phyloP scores from a whole-genome alignment of 2,888 invertebrate species.

The Tinea pellionella region DNA sequence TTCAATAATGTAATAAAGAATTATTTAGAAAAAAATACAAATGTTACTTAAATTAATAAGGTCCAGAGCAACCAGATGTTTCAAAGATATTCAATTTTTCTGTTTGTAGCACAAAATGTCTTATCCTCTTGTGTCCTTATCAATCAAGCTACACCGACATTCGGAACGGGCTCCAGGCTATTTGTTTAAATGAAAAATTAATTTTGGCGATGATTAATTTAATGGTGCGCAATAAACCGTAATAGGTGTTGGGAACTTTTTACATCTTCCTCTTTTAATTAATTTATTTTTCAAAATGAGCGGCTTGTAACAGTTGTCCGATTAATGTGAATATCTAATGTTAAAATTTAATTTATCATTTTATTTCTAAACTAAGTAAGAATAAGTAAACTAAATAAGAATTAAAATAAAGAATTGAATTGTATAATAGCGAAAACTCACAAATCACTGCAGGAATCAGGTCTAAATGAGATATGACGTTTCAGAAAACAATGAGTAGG shows the following conservation, averaged over 20 bases:
- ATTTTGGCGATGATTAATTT: constrained; percentile 68
- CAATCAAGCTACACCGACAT: constrained; percentile 56
- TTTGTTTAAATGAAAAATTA: constrained; percentile 69
- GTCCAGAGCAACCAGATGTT: neutral
- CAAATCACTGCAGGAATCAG: neutral
- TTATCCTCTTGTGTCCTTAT: constrained; percentile 28
- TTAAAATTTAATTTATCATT: neutral
- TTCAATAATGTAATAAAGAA: constrained; percentile 8
- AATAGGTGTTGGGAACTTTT: constrained; percentile 67
- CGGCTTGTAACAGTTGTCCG: constrained; percentile 13
- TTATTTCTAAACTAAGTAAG: too few species aligned
- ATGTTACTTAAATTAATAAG: too few species aligned
- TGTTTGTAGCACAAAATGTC: constrained; percentile 5
- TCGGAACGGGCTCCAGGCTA: constrained; percentile 53
- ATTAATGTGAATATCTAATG: neutral
- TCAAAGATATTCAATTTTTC: neutral
- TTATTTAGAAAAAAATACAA: neutral
- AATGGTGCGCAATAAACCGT: constrained; percentile 63
- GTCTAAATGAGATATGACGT: constrained; percentile 54
- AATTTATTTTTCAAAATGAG: constrained; percentile 42
- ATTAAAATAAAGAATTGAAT: neutral
- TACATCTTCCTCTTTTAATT: constrained; percentile 66
- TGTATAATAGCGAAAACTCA: neutral
- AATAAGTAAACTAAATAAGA: too few species aligned
- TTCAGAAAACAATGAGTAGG: constrained; percentile 65